phyloP scores from a whole-genome alignment of 2,797 vertebrate species.

The Chanos chanos region DNA sequence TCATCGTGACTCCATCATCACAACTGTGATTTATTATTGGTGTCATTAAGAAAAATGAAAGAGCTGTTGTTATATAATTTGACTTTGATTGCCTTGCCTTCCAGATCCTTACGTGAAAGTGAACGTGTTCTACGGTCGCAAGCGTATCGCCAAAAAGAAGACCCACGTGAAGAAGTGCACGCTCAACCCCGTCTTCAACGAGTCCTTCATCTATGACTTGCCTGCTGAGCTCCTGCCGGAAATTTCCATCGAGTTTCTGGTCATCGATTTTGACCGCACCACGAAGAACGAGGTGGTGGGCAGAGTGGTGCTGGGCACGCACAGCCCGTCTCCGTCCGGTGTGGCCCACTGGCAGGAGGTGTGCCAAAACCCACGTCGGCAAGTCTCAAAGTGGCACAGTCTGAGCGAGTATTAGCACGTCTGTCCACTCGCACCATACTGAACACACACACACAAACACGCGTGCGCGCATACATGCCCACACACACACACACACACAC shows the following conservation, averaged over 20 bases:
- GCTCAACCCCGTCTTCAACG: slow-evolving; percentile 93
- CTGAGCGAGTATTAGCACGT: slow-evolving; percentile 82
- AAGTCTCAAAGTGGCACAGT: slow-evolving; percentile 92
- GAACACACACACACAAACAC: background rate
- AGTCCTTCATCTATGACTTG: slow-evolving; percentile 96
- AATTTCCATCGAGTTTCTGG: slow-evolving; percentile 90
- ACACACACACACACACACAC: slow-evolving; percentile 9
- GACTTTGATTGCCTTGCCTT: background rate
- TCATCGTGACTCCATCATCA: too few species aligned
- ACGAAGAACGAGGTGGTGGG: slow-evolving; percentile 95
- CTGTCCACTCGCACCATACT: slow-evolving; percentile 16
- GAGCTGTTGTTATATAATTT: background rate
- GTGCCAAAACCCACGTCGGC: slow-evolving; percentile 83
- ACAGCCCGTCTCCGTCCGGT: slow-evolving; percentile 75
- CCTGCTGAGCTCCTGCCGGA: slow-evolving; percentile 86
- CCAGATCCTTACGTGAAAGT: slow-evolving; percentile 96
- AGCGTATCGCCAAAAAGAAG: slow-evolving; percentile 97
- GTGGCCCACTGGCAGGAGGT: slow-evolving; percentile 88
- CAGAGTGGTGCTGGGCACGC: slow-evolving; percentile 82
- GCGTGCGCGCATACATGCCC: slow-evolving; percentile 8
- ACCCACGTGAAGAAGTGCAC: slow-evolving; percentile 97
- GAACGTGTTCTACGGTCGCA: slow-evolving; percentile 91
- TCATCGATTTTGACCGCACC: slow-evolving; percentile 93
- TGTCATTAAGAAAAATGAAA: too few species aligned
- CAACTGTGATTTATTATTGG: too few species aligned